Percentiles rank a stretch among this genome's conserved stretches.
phyloP scores from a whole-genome alignment of 1,140 invertebrate genomes.

The Apis dorsata region DNA sequence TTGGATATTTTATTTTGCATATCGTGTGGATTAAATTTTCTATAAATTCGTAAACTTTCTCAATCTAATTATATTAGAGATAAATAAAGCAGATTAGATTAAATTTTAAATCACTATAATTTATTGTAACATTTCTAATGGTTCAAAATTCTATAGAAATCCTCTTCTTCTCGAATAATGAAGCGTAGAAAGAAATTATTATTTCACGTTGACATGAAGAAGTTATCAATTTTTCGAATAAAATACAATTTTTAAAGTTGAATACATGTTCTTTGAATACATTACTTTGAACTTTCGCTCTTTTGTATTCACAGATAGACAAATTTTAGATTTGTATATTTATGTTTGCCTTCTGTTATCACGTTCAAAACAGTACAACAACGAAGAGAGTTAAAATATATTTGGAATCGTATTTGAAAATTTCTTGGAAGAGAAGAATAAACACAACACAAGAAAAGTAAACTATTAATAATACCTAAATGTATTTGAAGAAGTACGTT shows the following conservation, averaged over 20 bases:
- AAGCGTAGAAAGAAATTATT: background rate
- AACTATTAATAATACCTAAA: background rate
- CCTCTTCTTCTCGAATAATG: background rate
- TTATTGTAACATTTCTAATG: too few species aligned
- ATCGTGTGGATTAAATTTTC: too few species aligned
- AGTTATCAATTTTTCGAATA: background rate
- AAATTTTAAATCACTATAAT: too few species aligned
- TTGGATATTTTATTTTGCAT: too few species aligned
- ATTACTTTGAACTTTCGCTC: background rate
- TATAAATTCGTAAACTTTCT: too few species aligned
- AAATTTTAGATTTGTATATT: conserved; percentile 1
- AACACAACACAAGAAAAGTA: background rate
- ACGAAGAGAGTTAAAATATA: background rate
- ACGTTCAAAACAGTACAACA: background rate
- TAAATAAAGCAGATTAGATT: too few species aligned
- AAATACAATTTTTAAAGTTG: background rate
- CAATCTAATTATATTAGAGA: too few species aligned
- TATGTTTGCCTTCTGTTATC: background rate
- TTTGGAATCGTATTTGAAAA: background rate
- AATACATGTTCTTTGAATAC: background rate
- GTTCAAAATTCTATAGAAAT: background rate
- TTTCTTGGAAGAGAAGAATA: background rate
- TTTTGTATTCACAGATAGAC: background rate
- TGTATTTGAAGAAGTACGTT: background rate
- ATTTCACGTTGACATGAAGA: background rate